A percentile compares a stretch with the other conserved stretches of the same genome.
phyloP scores from a whole-genome alignment of 2,797 vertebrate species.

The Argyrosomus regius region DNA sequence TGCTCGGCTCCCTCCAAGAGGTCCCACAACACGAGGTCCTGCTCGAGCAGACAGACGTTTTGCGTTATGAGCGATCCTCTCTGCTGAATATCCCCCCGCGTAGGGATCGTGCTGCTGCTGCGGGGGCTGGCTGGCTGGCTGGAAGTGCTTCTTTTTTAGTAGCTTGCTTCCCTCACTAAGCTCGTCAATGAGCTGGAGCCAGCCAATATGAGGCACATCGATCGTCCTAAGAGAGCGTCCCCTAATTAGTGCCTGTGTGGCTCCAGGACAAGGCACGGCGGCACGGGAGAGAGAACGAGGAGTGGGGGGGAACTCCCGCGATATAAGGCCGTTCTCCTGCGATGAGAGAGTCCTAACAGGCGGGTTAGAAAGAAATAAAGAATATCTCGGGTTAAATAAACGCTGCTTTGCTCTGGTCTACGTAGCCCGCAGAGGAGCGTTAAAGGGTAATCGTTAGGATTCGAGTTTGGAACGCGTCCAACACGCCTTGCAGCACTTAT shows the following conservation, averaged over 20 bases:
- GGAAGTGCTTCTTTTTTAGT: slow-evolving; percentile 59
- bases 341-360: neutral
- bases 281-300: neutral
- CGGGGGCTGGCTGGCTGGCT: slow-evolving; percentile 26
- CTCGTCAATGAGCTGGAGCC: slow-evolving; percentile 80
- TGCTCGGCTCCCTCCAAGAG: slow-evolving; percentile 31
- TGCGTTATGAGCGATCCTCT: slow-evolving; percentile 23
- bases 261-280: slow-evolving; percentile 56
- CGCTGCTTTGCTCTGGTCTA: neutral
- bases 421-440: slow-evolving; percentile 28
- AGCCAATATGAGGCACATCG: slow-evolving; percentile 78
- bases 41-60: slow-evolving; percentile 8
- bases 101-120: slow-evolving; percentile 36
- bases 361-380: neutral
- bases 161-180: slow-evolving; percentile 70
- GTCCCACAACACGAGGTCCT: slow-evolving; percentile 59
- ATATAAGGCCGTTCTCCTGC: neutral
- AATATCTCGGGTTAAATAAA: slow-evolving; percentile 1
- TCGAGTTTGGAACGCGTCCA: slow-evolving; percentile 50
- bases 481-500: slow-evolving; percentile 54
- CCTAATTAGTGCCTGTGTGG: slow-evolving; percentile 77
- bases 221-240: slow-evolving; percentile 76
- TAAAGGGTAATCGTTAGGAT: slow-evolving; percentile 10
- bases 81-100: slow-evolving; percentile 22
- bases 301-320: neutral